Percentiles rank a stretch among this genome's conserved stretches.
Conservation (phyloP, 1,140 invertebrate genomes). For the Brachionus paranguensis region DNA sequence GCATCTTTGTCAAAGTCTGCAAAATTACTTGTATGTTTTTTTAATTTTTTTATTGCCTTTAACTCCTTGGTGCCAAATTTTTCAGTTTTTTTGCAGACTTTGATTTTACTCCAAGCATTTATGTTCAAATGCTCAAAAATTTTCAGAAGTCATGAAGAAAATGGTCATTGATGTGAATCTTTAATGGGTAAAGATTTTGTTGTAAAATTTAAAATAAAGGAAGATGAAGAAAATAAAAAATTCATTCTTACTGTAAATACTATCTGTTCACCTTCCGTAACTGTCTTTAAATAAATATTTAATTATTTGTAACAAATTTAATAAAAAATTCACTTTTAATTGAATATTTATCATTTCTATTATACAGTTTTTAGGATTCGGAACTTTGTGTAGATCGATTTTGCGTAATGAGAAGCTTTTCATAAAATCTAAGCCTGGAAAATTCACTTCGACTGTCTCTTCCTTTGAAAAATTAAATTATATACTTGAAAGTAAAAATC, state of each 20-base stretch:
- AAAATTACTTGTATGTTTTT: no score
- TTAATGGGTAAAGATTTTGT: background rate
- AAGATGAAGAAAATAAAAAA: background rate
- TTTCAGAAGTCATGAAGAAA: no score
- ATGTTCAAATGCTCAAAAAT: no score
- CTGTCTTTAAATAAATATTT: background rate
- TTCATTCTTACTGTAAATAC: background rate
- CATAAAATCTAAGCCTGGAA: conserved; percentile 49
- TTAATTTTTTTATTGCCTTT: no score
- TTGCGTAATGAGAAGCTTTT: conserved; percentile 47
- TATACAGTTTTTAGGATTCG: conserved; percentile 49
- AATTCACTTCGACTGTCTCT: conserved; percentile 44
- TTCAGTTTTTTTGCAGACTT: no score
- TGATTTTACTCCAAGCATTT: no score
- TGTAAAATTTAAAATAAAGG: background rate
- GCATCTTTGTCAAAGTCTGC: no score
- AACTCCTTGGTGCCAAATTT: no score
- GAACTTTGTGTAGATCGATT: conserved; percentile 27
- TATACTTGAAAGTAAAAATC: background rate
- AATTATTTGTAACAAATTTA: background rate
- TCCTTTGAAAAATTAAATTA: conserved; percentile 38
- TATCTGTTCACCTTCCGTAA: background rate
- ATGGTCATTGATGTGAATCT: no score
- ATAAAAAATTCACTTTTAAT: conserved; percentile 45
- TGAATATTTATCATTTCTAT: conserved; percentile 52